A percentile compares a stretch with the other conserved stretches of the same genome.
Evolutionary conservation across 2,113 vertebrate genomes (phyloP).

Genomic region (Tragelaphus imberbis): DNA sequence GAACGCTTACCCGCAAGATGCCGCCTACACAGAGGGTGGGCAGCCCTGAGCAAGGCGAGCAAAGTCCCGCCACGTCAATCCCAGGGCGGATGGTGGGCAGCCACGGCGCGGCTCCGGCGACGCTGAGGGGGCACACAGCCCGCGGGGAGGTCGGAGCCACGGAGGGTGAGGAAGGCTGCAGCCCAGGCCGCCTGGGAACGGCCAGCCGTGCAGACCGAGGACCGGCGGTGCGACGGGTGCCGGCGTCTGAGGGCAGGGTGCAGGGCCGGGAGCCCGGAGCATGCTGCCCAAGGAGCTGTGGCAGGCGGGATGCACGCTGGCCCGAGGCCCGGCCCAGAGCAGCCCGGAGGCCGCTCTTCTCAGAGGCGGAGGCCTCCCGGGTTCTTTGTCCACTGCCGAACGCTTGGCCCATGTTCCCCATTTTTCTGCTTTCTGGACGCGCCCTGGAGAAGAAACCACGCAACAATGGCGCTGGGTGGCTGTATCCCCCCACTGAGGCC

Average conservation of each 20-base stretch:
- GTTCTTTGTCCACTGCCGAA: neutral
- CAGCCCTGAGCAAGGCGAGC: neutral
- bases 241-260: fast-evolving
- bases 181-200: neutral
- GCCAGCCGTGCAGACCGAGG: neutral
- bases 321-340: neutral
- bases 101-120: fast-evolving
- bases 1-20: neutral
- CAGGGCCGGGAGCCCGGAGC: fast-evolving
- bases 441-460: neutral
- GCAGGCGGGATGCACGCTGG: neutral
- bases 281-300: fast-evolving
- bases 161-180: too few relatives aligned
- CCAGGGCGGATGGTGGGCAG: fast-evolving
- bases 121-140: neutral
- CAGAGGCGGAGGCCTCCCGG: neutral
- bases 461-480: neutral
- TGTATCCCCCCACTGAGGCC: fast-evolving
- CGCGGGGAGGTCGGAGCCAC: fast-evolving
- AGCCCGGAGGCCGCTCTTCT: neutral
- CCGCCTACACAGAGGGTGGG: neutral
- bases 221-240: fast-evolving
- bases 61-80: fast-evolving
- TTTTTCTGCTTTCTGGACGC: neutral
- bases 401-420: fast-evolving